Evolutionary conservation across 2,797 vertebrate species (phyloP), one percentile per base, ranked within the genome.

Genomic region (Bovichtus diacanthus): DNA sequence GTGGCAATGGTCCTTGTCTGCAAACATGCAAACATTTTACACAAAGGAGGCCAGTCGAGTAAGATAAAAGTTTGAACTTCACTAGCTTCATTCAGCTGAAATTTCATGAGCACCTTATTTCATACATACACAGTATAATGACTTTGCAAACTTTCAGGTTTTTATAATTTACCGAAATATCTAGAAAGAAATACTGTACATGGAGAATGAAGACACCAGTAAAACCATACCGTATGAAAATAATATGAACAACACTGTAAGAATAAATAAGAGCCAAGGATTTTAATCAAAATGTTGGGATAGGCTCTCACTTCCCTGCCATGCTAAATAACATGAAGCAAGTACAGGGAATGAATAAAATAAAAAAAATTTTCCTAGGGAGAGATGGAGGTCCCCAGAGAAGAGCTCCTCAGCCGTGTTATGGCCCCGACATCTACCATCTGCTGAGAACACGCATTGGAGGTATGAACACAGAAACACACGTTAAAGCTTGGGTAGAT

Each of bases 341-440:
- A 25, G 5, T 21, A 31, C 31, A 53, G 21, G 44, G 2, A 56
- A 62, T 49, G 0, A 58, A 41, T 36, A 3, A 6, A 7, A n/a
- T 46, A 46, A 23, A 43, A 18, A 16, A 6, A 21, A 0, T 58
- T 19, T 38, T 58, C 1, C 0, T 31, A 91, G 87, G 75, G n/a
- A 77, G 79, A 64, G 95, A 95, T 82, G 95, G 94, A 93, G 93
- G 86, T 93, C 92, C 77, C 34, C 89, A 84, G 49, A 86, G 87
- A 81, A 78, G 92, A 93, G 27, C 49, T 59, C 76, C 90, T 5
- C 92, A 92, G 9, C 90, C 94, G 72, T 95, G 93, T 84, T 92
- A 94, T 41, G 90, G 93, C 38, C 96, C 97, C 5, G 98, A 99
- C 74, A 95, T 98, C 87, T 98, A 97, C 82, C 97, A 99, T 81